phyloP scores from a whole-genome alignment of 2,888 invertebrate species.

The Phania funesta region DNA sequence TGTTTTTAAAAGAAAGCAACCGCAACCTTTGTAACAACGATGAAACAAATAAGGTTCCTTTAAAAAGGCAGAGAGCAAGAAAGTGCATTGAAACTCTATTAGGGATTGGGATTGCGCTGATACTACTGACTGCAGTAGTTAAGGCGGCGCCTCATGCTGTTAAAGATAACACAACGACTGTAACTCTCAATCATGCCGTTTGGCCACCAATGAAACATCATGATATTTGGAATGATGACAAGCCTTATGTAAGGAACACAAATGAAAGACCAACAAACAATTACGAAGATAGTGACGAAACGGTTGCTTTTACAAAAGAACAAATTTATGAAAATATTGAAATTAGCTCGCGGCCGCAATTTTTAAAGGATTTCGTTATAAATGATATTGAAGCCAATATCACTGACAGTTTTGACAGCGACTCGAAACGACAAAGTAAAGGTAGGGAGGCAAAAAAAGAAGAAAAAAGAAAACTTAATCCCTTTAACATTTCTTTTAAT shows the following conservation, averaged over 20 bases:
- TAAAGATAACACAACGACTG: conserved; percentile 40
- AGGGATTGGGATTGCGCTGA: conserved; percentile 18
- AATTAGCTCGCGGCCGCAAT: neutral
- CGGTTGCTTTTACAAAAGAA: conserved; percentile 14
- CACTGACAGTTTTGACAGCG: neutral
- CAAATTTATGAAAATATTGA: conserved; percentile 22
- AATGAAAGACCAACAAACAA: conserved; percentile 33
- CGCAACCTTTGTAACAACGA: neutral
- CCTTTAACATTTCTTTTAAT: neutral
- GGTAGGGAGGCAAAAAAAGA: neutral
- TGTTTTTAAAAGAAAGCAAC: conserved; percentile 34
- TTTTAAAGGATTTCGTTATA: neutral
- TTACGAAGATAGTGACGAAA: conserved; percentile 7
- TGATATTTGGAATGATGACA: conserved; percentile 77
- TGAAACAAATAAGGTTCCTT: conserved; percentile 13
- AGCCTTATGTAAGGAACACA: conserved; percentile 19
- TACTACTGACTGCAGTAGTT: conserved; percentile 25
- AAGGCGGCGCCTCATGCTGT: conserved; percentile 56
- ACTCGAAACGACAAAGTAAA: conserved; percentile 41
- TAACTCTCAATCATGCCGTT: conserved; percentile 62
- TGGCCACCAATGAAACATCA: conserved; percentile 78
- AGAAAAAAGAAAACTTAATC: too few species aligned
- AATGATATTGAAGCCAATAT: conserved; percentile 29
- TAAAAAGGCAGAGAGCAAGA: neutral
- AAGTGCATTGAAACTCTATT: conserved; percentile 21